These are phyloP conservation scores for Agelaius tricolor DNA, from an alignment of 2,113 vertebrate species.

Conservation along the genomic window DNA sequence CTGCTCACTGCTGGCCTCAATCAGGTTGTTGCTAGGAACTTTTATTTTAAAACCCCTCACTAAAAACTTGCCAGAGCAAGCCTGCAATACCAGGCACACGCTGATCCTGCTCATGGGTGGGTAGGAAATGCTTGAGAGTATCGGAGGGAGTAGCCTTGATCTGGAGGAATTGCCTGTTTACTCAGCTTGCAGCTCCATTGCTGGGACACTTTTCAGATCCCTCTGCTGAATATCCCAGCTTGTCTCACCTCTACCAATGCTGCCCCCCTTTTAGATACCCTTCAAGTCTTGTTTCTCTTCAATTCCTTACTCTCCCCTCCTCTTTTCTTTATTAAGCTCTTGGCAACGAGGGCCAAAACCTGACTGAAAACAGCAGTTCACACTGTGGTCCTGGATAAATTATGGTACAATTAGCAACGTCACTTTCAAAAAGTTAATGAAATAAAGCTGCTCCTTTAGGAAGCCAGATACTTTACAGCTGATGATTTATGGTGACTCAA, in stretches of 20 bases:
- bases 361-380: conserved; percentile 29
- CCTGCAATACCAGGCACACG: neutral
- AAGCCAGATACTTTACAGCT: neutral
- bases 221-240: neutral
- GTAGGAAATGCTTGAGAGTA: conserved; percentile 14
- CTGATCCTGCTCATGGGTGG: neutral
- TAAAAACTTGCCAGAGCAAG: conserved; percentile 24
- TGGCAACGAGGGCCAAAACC: neutral
- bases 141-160: neutral
- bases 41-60: neutral
- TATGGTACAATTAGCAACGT: neutral
- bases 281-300: neutral
- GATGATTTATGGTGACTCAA: neutral
- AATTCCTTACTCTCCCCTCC: neutral
- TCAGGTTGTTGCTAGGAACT: conserved; percentile 7
- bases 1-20: neutral
- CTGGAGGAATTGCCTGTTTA: neutral
- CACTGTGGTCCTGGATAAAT: conserved; percentile 15
- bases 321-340: neutral
- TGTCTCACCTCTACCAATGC: neutral
- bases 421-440: conserved; percentile 31
- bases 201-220: neutral
- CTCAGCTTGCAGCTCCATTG: neutral
- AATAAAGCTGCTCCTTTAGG: conserved; percentile 42
- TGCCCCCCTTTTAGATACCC: neutral